Conservation (phyloP, 2,888 invertebrate species). For the Sphaerophoria rueppellii region DNA sequence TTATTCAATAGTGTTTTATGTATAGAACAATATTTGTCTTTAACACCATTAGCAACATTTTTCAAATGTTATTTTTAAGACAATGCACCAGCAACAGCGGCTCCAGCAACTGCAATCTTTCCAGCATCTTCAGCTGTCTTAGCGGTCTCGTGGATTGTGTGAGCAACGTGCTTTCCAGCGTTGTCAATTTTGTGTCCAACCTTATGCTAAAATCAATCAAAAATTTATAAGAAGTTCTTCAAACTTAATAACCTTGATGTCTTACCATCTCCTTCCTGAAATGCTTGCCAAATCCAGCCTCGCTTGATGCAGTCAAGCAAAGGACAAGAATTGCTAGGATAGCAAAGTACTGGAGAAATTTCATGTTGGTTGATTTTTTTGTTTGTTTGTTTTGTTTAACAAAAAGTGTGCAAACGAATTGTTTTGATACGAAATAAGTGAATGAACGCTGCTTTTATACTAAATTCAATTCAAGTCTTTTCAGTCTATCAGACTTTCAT, state of each 20-base stretch:
- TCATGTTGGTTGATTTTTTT: slow-evolving; percentile 19
- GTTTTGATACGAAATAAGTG: too few species aligned
- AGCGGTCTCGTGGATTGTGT: slow-evolving; percentile 32
- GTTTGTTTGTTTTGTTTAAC: too few species aligned
- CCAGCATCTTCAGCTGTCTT: slow-evolving; percentile 5
- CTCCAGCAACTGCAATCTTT: slow-evolving; percentile 7
- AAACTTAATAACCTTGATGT: neutral
- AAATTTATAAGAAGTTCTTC: too few species aligned
- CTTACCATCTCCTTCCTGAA: slow-evolving; percentile 53
- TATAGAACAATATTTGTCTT: too few species aligned
- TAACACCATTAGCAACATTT: too few species aligned
- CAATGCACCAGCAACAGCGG: neutral
- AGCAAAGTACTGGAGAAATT: slow-evolving; percentile 46
- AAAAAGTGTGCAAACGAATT: too few species aligned
- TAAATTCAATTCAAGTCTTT: too few species aligned
- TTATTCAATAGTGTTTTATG: too few species aligned
- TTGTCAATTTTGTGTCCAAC: slow-evolving; percentile 22
- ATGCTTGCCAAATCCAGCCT: slow-evolving; percentile 56
- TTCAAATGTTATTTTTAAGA: neutral
- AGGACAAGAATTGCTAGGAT: slow-evolving; percentile 41
- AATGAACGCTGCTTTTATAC: too few species aligned
- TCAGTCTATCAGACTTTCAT: too few species aligned
- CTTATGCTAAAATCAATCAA: slow-evolving; percentile 37
- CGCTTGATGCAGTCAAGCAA: slow-evolving; percentile 51
- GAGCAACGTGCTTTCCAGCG: slow-evolving; percentile 5